Conservation (phyloP, 2,113 vertebrate genomes). For the Merops nubicus region DNA sequence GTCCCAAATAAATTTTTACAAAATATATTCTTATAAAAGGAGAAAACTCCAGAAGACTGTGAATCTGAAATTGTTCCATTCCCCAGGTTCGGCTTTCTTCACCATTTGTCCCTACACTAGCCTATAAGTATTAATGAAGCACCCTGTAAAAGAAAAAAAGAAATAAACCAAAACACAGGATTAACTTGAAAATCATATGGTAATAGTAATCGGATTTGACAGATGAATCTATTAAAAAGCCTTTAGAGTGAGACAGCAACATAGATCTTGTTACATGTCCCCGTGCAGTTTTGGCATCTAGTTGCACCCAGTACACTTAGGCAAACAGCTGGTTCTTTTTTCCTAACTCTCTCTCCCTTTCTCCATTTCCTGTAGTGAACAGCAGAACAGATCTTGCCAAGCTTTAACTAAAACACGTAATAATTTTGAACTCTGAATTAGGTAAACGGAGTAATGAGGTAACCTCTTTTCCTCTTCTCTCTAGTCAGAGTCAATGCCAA, state of each 20-base stretch:
- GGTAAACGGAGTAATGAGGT: neutral
- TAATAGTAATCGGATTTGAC: neutral
- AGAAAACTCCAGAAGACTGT: neutral
- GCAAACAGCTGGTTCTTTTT: neutral
- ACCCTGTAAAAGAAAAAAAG: neutral
- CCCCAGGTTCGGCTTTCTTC: neutral
- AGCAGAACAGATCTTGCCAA: constrained; percentile 4
- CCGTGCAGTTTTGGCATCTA: neutral
- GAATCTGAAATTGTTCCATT: neutral
- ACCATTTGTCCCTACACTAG: neutral
- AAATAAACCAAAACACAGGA: neutral
- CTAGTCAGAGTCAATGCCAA: neutral
- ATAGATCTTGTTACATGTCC: neutral
- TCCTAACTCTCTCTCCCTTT: neutral
- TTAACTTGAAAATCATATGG: neutral
- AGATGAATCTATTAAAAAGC: neutral
- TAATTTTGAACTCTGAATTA: neutral
- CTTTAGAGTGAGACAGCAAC: neutral
- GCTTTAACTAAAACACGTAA: neutral
- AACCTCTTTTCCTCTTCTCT: neutral
- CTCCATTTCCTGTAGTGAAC: constrained; percentile 28
- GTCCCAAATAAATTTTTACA: neutral
- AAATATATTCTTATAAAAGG: neutral
- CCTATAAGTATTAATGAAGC: neutral
- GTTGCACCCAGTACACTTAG: neutral